phyloP scores from a whole-genome alignment of 2,113 vertebrate genomes.

The Lates calcarifer region DNA sequence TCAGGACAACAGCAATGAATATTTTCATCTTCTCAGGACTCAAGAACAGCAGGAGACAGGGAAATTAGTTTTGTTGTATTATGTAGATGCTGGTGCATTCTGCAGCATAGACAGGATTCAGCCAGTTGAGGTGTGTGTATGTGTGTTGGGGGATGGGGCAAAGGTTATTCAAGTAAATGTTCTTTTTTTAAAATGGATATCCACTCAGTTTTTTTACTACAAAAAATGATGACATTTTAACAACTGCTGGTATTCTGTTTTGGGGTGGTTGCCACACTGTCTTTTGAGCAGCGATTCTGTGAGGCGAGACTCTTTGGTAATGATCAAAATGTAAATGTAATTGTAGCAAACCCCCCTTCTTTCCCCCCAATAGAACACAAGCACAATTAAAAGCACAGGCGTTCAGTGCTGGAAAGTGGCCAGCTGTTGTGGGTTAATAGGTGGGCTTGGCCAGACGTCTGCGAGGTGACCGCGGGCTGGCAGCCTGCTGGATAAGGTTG shows the following conservation, averaged over 20 bases:
- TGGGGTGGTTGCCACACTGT: conserved; percentile 19
- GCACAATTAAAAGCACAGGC: conserved; percentile 70
- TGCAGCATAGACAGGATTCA: conserved; percentile 68
- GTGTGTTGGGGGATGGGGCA: background rate
- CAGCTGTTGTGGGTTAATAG: conserved; percentile 80
- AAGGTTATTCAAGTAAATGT: conserved; percentile 42
- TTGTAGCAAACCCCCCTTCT: conserved; percentile 3
- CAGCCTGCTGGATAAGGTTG: conserved; percentile 76
- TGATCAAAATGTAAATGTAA: conserved; percentile 71
- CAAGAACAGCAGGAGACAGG: conserved; percentile 74
- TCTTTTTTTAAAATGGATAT: conserved; percentile 3
- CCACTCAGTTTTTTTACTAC: background rate
- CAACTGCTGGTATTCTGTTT: conserved; percentile 27
- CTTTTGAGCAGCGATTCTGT: conserved; percentile 44
- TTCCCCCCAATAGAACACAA: conserved; percentile 36
- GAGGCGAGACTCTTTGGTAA: conserved; percentile 39
- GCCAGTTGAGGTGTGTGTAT: conserved; percentile 32
- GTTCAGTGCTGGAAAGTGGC: conserved; percentile 72
- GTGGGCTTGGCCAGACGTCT: conserved; percentile 83
- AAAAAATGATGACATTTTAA: conserved; percentile 35
- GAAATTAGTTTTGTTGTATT: conserved; percentile 82
- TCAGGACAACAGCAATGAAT: conserved; percentile 74
- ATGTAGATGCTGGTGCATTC: conserved; percentile 74
- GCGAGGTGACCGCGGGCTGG: conserved; percentile 83
- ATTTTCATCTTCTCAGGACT: conserved; percentile 75